Conservation (phyloP, 2,888 invertebrate species). For the Spisula solida region DNA sequence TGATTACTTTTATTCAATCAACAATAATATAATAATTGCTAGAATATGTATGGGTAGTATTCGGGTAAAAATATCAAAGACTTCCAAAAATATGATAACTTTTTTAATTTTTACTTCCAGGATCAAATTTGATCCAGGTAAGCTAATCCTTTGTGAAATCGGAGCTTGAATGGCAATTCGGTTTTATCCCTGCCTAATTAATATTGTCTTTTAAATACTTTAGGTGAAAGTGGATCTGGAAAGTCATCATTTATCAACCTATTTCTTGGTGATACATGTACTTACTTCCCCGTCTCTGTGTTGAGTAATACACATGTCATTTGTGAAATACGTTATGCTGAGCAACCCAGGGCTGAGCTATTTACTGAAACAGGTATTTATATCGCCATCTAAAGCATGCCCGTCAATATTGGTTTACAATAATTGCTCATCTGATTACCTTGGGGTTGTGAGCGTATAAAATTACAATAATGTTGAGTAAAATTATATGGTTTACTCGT, state of each 20-base stretch:
- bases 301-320: conserved; percentile 79
- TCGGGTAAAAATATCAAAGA: background rate
- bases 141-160: no score
- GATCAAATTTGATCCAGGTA: no score
- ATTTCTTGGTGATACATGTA: conserved; percentile 74
- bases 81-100: no score
- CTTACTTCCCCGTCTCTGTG: conserved; percentile 74
- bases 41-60: background rate
- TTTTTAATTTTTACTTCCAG: no score
- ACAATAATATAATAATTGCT: no score
- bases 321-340: conserved; percentile 76
- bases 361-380: conserved; percentile 41
- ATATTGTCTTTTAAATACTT: background rate
- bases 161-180: no score
- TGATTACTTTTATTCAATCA: no score
- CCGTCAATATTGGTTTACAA: no score
- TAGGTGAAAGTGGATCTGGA: conserved; percentile 79
- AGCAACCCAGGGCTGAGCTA: conserved; percentile 51
- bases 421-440: no score
- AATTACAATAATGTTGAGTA: no score
- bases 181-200: background rate
- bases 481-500: no score
- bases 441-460: no score
- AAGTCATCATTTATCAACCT: conserved; percentile 80
- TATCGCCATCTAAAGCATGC: background rate